phyloP scores from a whole-genome alignment of 2,113 vertebrate genomes.

The Noctilio leporinus region DNA sequence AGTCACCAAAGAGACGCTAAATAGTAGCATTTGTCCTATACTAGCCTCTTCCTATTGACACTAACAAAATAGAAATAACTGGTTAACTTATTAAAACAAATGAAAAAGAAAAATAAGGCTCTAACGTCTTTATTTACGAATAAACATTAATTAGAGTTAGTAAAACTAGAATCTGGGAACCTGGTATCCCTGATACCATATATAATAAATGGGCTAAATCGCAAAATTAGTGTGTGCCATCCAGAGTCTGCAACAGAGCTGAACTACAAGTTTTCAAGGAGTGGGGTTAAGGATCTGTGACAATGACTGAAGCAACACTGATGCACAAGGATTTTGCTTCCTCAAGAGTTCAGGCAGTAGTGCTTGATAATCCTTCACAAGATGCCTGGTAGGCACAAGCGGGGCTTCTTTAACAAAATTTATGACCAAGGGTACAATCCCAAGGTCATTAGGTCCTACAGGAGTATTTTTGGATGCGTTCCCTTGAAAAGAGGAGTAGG shows the following conservation, averaged over 20 bases:
- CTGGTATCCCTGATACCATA: not conserved
- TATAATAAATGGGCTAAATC: not conserved
- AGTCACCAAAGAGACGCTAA: conserved; percentile 15
- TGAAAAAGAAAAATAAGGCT: not conserved
- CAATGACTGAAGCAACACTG: not conserved
- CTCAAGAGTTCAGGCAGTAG: not conserved
- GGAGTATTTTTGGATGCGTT: conserved; percentile 5
- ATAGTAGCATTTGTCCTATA: not conserved
- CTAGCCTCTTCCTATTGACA: not conserved
- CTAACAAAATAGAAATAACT: not conserved
- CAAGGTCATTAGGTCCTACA: not conserved
- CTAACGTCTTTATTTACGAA: not conserved
- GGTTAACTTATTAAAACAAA: conserved; percentile 11
- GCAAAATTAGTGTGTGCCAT: not conserved
- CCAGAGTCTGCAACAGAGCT: conserved; percentile 25
- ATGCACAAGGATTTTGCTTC: not conserved
- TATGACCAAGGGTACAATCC: not conserved
- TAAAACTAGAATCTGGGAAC: not conserved
- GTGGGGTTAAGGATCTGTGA: not conserved
- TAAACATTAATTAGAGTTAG: conserved; percentile 10
- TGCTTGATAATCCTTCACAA: not conserved
- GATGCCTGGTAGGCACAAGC: not conserved
- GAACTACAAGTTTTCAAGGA: conserved; percentile 19
- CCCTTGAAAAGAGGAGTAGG: not conserved
- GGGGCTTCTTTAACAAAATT: not conserved